Base-by-base conservation (phyloP, 2,888 invertebrate genomes). In the Phortica magna region DNA sequence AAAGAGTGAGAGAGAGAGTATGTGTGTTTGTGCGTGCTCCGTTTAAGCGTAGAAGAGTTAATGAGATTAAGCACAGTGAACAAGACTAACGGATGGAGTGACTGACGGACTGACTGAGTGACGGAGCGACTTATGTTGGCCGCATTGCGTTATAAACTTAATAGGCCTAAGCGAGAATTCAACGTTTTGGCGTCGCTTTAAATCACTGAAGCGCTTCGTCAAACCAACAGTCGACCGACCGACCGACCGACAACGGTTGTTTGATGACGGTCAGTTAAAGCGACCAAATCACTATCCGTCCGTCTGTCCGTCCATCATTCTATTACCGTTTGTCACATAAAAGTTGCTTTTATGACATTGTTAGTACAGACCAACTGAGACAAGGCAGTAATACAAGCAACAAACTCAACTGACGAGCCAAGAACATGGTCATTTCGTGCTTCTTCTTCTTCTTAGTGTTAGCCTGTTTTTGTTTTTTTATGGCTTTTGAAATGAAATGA, bases 21-120 rank as follows among this genome's bases (percentile, higher is more conserved):
- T 48, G 14, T 48, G 48, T 6, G 48, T 48, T 3, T 14, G 48
- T 5, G 48, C 14, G 48, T 5, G 9, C 14, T 9, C 48, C 3
- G 48, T 48, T 48, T 12, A 48, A 48, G 48, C 48, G 31, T 59
- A 75, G 79, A 65, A 77, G 78, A 79, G 79, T 83, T 82, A 82
- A 83, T 82, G 83, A 83, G 83, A 79, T 77, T 75, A 73, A 80
- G 77, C 67, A 55, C 17, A 9, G 57, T 57, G 65, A 68, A 74
- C 73, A 48, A 2, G n/a, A n/a, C n/a, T n/a, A n/a, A 19, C 55
- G 48, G 22, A 39, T 22, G 42, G 14, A 6, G 10, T 55, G 53
- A 39, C 55, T 48, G 48, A n/a, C 57, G 1, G 31, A 31, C 31
- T 31, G 31, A 31, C 10, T 53, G n/a, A 53, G 53, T 14, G 53